Evolutionary conservation across 2,797 vertebrate species (phyloP), one percentile per base, ranked within the genome.

Genomic region (Falco concolor): DNA sequence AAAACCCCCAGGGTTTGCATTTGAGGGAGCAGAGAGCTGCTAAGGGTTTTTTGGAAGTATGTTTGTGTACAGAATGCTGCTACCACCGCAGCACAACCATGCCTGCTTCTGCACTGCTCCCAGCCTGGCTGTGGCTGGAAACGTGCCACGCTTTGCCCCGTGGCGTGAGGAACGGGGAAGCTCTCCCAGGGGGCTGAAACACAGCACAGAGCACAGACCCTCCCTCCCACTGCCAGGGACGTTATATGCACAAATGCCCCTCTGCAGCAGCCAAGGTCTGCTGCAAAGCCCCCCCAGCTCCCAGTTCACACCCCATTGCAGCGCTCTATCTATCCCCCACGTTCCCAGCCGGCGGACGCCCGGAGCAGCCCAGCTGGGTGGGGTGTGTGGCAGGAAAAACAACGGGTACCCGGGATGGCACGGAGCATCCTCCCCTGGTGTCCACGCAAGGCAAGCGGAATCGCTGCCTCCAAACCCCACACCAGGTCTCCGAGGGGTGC

Each of bases 91-190:
- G 75, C 75, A 13, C 1, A 1, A 18, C 25, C 9, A 1, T 21
- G 22, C 25, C 36, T 1, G 9, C 45, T 40, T 16, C 60, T n/a
- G 50, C 47, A 22, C 75, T 2, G 2, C 10, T 44, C n/a, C 24
- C 67, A 47, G 74, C 52, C 10, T 0, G 2, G 45, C 6, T 24
- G 30, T 42, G 21, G 60, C 68, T 69, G 85, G 38, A 25, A 59
- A 42, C 0, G 0, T 4, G 1, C 44, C 70, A 27, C 1, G 1
- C n/a, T 54, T 42, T 16, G 44, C 50, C n/a, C 63, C 17, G 1
- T 44, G n/a, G 63, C 38, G 3, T 1, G 5, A 57, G 52, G 47
- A 65, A 32, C 1, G 2, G 38, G 24, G 50, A 53, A 10, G 30
- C 8, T 44, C 15, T 38, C 32, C 36, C 60, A 19, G 2, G 8